phyloP scores from a whole-genome alignment of 2,797 vertebrate genomes.

The Erpetoichthys calabaricus region DNA sequence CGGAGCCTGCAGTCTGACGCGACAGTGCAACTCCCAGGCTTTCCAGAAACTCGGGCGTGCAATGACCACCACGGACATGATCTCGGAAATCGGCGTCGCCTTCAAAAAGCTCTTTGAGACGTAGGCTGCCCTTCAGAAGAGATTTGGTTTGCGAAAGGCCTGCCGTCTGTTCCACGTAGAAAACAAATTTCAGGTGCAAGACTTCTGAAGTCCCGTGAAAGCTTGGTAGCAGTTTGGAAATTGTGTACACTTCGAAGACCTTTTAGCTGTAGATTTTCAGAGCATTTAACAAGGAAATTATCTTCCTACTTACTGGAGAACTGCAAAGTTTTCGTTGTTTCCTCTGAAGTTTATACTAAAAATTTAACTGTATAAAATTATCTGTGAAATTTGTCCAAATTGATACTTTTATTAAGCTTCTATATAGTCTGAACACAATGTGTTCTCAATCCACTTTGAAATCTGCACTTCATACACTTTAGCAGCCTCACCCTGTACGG shows the following conservation, averaged over 20 bases:
- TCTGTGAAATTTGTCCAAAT: neutral
- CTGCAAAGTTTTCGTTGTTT: slow-evolving; percentile 11
- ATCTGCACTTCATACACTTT: neutral
- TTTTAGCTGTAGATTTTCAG: slow-evolving; percentile 11
- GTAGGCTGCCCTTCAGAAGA: slow-evolving; percentile 29
- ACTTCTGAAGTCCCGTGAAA: neutral
- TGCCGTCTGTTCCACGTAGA: neutral
- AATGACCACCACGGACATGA: slow-evolving; percentile 86
- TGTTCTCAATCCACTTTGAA: neutral
- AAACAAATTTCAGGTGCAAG: neutral
- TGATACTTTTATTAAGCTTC: neutral
- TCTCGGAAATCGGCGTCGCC: slow-evolving; percentile 76
- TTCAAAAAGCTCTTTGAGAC: slow-evolving; percentile 83
- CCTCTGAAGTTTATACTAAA: neutral
- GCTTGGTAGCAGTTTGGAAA: slow-evolving; percentile 3
- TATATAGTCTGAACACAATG: neutral
- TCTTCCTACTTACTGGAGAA: slow-evolving; percentile 7
- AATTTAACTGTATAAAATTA: neutral
- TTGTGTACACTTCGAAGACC: slow-evolving; percentile 2
- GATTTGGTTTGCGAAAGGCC: slow-evolving; percentile 22
- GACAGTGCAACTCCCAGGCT: slow-evolving; percentile 82
- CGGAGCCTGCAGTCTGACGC: slow-evolving; percentile 77
- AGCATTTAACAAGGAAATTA: slow-evolving; percentile 1
- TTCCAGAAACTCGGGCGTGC: slow-evolving; percentile 78
- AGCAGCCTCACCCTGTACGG: too few relatives aligned